Conservation (phyloP, 2,888 invertebrate species). For the Ariolimax columbianus region DNA sequence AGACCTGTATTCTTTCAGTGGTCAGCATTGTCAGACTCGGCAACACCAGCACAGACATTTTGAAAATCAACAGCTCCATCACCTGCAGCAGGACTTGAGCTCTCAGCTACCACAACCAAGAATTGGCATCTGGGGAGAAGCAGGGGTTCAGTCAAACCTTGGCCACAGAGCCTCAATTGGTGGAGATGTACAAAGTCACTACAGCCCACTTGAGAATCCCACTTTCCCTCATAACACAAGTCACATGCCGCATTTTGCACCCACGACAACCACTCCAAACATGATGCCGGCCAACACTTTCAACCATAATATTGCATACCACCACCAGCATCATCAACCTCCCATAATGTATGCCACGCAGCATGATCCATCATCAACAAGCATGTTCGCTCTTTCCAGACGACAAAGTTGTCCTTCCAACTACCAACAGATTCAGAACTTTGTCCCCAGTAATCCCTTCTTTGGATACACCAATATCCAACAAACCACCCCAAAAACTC, state of each 20-base stretch:
- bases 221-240: neutral
- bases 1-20: neutral
- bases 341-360: constrained; percentile 21
- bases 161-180: constrained; percentile 10
- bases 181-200: neutral
- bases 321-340: constrained; percentile 6
- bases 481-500: neutral
- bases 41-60: constrained; percentile 34
- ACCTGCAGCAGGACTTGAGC: neutral
- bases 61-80: neutral
- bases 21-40: constrained; percentile 27
- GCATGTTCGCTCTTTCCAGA: neutral
- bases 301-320: neutral
- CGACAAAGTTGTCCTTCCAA: constrained; percentile 19
- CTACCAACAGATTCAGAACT: neutral
- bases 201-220: constrained; percentile 1
- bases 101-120: constrained; percentile 2
- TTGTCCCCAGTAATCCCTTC: neutral
- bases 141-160: neutral
- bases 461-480: neutral
- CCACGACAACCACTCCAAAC: neutral
- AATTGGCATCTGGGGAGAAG: neutral
- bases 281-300: neutral
- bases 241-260: neutral
- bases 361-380: neutral